These are phyloP conservation scores for Doryteuthis pealeii DNA, from an alignment of 1,140 invertebrate species.

Conservation along the genomic window DNA sequence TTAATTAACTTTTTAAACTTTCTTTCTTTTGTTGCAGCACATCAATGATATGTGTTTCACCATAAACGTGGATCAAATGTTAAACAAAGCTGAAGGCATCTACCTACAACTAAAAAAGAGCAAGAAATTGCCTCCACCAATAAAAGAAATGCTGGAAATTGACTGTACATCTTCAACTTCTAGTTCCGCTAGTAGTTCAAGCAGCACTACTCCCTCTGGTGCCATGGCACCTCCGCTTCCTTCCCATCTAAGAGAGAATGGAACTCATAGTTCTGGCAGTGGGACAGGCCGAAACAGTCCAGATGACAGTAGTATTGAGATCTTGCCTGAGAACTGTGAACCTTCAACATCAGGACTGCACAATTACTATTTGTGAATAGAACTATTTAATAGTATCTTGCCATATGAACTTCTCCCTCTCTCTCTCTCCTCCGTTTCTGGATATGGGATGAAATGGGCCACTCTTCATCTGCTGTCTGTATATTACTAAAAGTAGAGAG, in stretches of 20 bases:
- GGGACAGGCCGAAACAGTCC: constrained; percentile 39
- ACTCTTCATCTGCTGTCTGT: too few species aligned
- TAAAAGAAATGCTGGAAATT: constrained; percentile 52
- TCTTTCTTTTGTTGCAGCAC: constrained; percentile 70
- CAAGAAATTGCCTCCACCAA: constrained; percentile 46
- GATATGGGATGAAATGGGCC: too few species aligned
- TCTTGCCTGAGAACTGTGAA: constrained; percentile 35
- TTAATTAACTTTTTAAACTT: too few species aligned
- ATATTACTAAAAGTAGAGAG: too few species aligned
- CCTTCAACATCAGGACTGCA: neutral
- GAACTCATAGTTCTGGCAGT: constrained; percentile 25
- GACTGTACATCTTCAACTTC: constrained; percentile 19
- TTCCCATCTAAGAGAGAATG: constrained; percentile 16
- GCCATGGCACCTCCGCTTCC: constrained; percentile 29
- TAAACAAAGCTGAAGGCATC: constrained; percentile 86
- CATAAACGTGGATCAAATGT: constrained; percentile 76
- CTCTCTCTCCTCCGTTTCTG: too few species aligned
- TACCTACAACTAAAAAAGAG: constrained; percentile 76
- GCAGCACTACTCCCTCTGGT: constrained; percentile 19
- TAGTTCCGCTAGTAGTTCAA: constrained; percentile 28
- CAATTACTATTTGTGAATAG: too few species aligned
- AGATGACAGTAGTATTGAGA: constrained; percentile 54
- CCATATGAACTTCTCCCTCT: too few species aligned
- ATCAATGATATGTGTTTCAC: constrained; percentile 88
- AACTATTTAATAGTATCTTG: too few species aligned